These are phyloP conservation scores for Netelia virgata DNA, from an alignment of 2,888 invertebrate species.

Conservation along the genomic window DNA sequence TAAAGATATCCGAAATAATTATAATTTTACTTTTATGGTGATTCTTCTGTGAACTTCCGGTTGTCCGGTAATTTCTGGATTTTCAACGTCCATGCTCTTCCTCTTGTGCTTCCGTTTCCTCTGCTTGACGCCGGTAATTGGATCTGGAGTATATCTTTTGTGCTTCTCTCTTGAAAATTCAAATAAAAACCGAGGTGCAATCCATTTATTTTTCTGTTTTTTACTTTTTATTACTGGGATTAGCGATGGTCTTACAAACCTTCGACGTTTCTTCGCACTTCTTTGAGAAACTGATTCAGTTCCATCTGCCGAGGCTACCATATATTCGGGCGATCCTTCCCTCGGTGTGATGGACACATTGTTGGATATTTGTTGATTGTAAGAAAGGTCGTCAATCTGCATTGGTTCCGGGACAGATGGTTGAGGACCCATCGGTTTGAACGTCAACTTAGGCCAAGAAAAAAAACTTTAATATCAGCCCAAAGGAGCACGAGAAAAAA, in stretches of 20 bases:
- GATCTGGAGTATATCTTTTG: constrained; percentile 91
- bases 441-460: constrained; percentile 77
- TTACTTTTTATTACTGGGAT: constrained; percentile 14
- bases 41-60: constrained; percentile 89
- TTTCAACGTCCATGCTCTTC: constrained; percentile 90
- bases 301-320: constrained; percentile 82
- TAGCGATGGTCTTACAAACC: constrained; percentile 69
- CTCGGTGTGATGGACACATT: constrained; percentile 76
- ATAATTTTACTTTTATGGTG: constrained; percentile 90
- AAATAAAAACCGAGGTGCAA: neutral
- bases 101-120: constrained; percentile 93
- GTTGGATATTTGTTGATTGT: constrained; percentile 78
- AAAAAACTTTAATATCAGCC: constrained; percentile 10
- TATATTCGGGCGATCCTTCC: constrained; percentile 83
- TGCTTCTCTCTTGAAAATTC: constrained; percentile 88
- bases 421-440: constrained; percentile 82
- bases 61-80: constrained; percentile 85
- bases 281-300: constrained; percentile 80
- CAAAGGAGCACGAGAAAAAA: neutral
- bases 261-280: constrained; percentile 83
- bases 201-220: neutral
- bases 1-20: neutral
- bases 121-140: constrained; percentile 88
- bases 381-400: constrained; percentile 74
- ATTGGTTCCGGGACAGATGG: constrained; percentile 73